Evolutionary conservation across 2,113 vertebrate genomes (phyloP).

Genomic region (Pachyramphus minor): DNA sequence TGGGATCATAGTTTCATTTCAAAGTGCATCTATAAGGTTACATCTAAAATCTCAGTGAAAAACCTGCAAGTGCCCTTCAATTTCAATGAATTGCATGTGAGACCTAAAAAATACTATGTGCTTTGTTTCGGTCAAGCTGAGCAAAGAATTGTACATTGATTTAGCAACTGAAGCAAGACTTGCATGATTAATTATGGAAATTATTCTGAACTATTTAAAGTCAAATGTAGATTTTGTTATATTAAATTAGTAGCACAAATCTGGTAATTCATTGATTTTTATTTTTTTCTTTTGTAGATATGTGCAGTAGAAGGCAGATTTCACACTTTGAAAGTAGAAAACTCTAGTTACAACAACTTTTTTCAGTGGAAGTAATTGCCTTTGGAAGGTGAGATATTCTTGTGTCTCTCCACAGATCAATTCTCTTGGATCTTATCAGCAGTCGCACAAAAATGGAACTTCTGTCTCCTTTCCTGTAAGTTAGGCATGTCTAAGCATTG

Average conservation of each 20-base stretch:
- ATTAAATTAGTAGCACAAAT: not conserved
- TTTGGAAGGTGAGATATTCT: slow-evolving; percentile 39
- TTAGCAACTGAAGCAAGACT: not conserved
- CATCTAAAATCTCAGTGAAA: not conserved
- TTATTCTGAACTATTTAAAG: not conserved
- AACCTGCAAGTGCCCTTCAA: not conserved
- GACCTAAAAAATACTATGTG: not conserved
- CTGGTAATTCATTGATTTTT: not conserved
- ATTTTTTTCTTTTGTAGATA: not conserved
- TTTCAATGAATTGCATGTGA: not conserved
- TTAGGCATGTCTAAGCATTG: not conserved
- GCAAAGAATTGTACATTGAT: not conserved
- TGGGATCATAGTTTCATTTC: not conserved
- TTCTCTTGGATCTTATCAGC: not conserved
- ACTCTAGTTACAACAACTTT: slow-evolving; percentile 37
- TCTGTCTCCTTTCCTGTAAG: not conserved
- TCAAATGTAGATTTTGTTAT: not conserved
- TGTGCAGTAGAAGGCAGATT: not conserved
- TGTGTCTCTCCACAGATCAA: slow-evolving; percentile 15
- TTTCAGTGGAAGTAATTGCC: not conserved
- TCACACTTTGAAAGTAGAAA: slow-evolving; percentile 24
- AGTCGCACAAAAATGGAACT: not conserved
- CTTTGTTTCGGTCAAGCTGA: not conserved
- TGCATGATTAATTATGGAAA: not conserved
- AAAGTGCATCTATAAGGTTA: not conserved